Evolutionary conservation across 1,140 invertebrate genomes (phyloP).

Genomic region (Euglossa dilemma): DNA sequence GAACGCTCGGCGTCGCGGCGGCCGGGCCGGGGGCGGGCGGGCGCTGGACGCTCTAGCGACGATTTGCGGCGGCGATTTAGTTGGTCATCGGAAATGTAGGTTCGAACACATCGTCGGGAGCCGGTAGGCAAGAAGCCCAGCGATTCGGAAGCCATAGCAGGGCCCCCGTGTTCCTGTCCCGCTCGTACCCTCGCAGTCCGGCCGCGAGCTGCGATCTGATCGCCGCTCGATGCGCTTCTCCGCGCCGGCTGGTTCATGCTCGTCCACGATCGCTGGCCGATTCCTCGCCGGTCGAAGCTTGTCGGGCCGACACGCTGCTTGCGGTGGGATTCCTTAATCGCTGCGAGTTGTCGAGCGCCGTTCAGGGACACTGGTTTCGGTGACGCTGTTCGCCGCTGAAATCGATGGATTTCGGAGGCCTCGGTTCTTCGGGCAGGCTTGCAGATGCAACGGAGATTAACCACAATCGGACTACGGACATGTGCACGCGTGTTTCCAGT

Average conservation of each 20-base stretch:
- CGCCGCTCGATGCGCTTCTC: slow-evolving; percentile 65
- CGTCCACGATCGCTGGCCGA: slow-evolving; percentile 15
- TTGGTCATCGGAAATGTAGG: slow-evolving; percentile 70
- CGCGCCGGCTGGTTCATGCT: slow-evolving; percentile 12
- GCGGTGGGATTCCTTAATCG: slow-evolving; percentile 34
- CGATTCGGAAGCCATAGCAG: slow-evolving; percentile 77
- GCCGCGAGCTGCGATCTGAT: slow-evolving; percentile 66
- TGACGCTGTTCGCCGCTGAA: neutral
- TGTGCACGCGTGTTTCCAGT: no score
- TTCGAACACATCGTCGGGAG: slow-evolving; percentile 28
- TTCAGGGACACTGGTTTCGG: neutral
- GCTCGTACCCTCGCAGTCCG: slow-evolving; percentile 58
- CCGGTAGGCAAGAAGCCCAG: slow-evolving; percentile 65
- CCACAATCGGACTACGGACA: no score
- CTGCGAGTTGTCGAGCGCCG: slow-evolving; percentile 1
- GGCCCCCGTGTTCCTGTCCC: slow-evolving; percentile 72
- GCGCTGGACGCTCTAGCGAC: slow-evolving; percentile 53
- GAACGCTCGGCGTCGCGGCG: slow-evolving; percentile 44
- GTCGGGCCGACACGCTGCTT: slow-evolving; percentile 6
- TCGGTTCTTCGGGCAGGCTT: no score
- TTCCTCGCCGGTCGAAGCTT: slow-evolving; percentile 7
- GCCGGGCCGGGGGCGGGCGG: neutral
- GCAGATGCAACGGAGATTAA: no score
- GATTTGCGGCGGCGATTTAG: slow-evolving; percentile 74
- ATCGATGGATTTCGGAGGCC: neutral